Percentiles rank a stretch among this genome's conserved stretches.
These are phyloP conservation scores for Lithosia quadra DNA, from an alignment of 2,888 invertebrate genomes.

Conservation along the genomic window DNA sequence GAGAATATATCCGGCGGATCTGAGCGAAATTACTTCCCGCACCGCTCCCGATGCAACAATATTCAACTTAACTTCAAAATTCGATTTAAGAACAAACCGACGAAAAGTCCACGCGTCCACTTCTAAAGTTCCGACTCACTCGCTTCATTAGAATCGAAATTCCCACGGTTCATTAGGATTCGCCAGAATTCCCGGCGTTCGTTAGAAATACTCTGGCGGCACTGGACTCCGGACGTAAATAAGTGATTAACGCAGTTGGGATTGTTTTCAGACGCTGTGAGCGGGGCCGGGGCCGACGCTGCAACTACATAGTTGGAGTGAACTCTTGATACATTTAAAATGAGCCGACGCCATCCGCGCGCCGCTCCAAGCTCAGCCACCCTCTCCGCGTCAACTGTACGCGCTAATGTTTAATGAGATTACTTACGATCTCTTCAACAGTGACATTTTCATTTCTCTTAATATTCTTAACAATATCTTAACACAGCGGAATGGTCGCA, in stretches of 20 bases:
- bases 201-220: constrained; percentile 81
- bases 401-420: constrained; percentile 72
- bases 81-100: constrained; percentile 68
- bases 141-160: constrained; percentile 83
- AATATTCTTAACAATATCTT: constrained; percentile 40
- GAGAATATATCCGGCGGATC: constrained; percentile 83
- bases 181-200: constrained; percentile 80
- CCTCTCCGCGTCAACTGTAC: constrained; percentile 49
- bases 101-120: constrained; percentile 60
- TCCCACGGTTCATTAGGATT: constrained; percentile 85
- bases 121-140: constrained; percentile 62
- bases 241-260: constrained; percentile 86
- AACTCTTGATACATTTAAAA: constrained; percentile 83
- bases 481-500: constrained; percentile 40
- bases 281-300: constrained; percentile 51
- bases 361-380: constrained; percentile 34
- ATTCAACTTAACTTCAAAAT: constrained; percentile 68
- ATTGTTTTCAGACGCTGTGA: constrained; percentile 80
- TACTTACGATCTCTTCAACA: constrained; percentile 55
- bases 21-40: constrained; percentile 79
- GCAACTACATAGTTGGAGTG: constrained; percentile 68
- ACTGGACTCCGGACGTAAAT: constrained; percentile 82
- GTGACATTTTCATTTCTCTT: constrained; percentile 45
- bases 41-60: constrained; percentile 71
- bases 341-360: constrained; percentile 65